Evolutionary conservation across 1,140 invertebrate species (phyloP).

Genomic region (Saccostrea echinata): DNA sequence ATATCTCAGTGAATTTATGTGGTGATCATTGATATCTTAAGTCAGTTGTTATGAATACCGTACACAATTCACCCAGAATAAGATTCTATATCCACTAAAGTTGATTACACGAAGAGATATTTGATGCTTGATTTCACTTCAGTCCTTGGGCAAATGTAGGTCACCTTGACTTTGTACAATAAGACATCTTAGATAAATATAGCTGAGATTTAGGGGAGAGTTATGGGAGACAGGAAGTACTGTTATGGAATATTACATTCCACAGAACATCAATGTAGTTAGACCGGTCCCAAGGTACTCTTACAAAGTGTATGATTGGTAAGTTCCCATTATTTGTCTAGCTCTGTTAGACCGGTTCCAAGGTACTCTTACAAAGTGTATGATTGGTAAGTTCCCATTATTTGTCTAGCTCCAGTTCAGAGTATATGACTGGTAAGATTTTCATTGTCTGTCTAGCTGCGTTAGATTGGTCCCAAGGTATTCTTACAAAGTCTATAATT

Average conservation of each 20-base stretch:
- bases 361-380: conserved; percentile 8
- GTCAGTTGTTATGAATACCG: no score
- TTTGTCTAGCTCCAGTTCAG: not conserved
- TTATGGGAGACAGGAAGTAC: not conserved
- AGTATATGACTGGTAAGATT: not conserved
- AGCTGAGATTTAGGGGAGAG: not conserved
- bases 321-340: not conserved
- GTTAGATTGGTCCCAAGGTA: not conserved
- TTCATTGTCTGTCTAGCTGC: not conserved
- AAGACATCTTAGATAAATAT: not conserved
- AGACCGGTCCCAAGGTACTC: not conserved
- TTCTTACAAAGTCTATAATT: conserved; percentile 8
- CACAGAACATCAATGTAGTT: not conserved
- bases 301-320: conserved; percentile 20
- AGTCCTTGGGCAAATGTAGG: conserved; percentile 29
- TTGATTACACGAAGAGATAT: not conserved
- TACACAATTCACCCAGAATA: no score
- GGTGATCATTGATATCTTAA: no score
- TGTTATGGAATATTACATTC: not conserved
- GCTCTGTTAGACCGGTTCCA: not conserved
- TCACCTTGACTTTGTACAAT: not conserved
- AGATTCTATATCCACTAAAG: no score
- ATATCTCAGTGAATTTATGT: no score
- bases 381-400: not conserved
- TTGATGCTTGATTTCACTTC: conserved; percentile 28